Conservation (phyloP, 2,797 vertebrate species). For the Trematomus bernacchii region DNA sequence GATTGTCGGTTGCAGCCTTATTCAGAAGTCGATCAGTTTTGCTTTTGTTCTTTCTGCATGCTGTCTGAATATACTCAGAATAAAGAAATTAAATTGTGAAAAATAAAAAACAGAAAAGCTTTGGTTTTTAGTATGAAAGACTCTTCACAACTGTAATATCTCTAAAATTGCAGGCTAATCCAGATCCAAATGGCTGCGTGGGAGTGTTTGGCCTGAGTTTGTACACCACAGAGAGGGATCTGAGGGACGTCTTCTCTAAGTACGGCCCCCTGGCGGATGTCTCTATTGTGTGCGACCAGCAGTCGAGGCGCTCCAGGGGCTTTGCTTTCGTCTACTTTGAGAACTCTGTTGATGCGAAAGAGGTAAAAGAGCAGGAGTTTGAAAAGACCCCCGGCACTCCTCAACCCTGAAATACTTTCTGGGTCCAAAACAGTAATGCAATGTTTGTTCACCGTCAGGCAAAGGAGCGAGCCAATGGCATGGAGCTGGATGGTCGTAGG, state of each 20-base stretch:
- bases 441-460: slow-evolving; percentile 81
- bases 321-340: slow-evolving; percentile 98
- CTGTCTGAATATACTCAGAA: not conserved
- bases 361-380: slow-evolving; percentile 79
- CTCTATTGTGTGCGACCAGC: slow-evolving; percentile 95
- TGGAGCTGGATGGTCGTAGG: slow-evolving; percentile 96
- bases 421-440: not conserved
- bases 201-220: slow-evolving; percentile 97
- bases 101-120: not conserved
- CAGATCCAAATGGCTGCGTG: slow-evolving; percentile 95
- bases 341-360: slow-evolving; percentile 92
- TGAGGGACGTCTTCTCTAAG: slow-evolving; percentile 96
- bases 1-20: too few relatives aligned
- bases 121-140: not conserved
- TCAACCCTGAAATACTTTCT: not conserved
- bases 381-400: not conserved
- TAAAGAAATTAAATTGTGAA: not conserved
- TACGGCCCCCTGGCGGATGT: slow-evolving; percentile 94
- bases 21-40: not conserved
- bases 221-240: slow-evolving; percentile 95
- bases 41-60: not conserved
- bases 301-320: slow-evolving; percentile 95
- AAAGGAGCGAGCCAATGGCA: slow-evolving; percentile 96
- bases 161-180: slow-evolving; percentile 88
- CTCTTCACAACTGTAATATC: not conserved